Evolutionary conservation across 2,797 vertebrate genomes (phyloP), one percentile per base, ranked within the genome.

Genomic region (Phrynocephalus vlangalii): DNA sequence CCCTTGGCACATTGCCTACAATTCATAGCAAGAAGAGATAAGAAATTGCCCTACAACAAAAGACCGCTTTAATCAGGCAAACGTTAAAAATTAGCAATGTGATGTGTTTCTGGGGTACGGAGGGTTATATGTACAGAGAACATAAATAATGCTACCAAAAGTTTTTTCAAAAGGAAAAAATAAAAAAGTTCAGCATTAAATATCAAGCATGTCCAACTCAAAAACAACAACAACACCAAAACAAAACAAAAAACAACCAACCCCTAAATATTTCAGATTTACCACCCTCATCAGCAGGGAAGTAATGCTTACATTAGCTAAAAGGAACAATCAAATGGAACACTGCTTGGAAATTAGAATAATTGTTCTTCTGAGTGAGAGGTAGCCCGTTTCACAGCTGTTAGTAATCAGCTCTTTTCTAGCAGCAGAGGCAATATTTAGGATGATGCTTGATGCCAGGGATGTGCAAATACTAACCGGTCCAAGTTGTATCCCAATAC

Each of bases 381-480:
- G 3, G 15, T 87, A 63, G 82, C 52, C 77, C 33, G 81, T 85
- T 83, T 9, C 33, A 75, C 71, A n/a, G 2, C 28, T 50, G 0
- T 78, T 77, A 8, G 6, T 56, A 83, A 83, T 73, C 72, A 83
- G n/a, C n/a, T 83, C 28, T 26, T 72, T 79, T 79, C 26, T 79
- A 60, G 6, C 56, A 56, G 50, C 11, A 60, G 52, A 24, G 48
- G 4, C 8, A n/a, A 50, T 22, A 30, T 71, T 79, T 60, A 60
- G 77, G 26, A n/a, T 70, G 26, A 7, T 72, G 30, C 33, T 30
- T 48, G 18, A 48, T 44, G 20, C 15, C 13, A 63, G 60, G 60
- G 60, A 20, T 63, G 60, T 63, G 20, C 60, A 63, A 20, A 16
- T 15, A 63, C 18, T 63, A 18, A 18, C 11, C 5, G 60, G 13